Base-by-base conservation (phyloP, 64 coral and sea anemone species). In the Montipora capricornis region DNA sequence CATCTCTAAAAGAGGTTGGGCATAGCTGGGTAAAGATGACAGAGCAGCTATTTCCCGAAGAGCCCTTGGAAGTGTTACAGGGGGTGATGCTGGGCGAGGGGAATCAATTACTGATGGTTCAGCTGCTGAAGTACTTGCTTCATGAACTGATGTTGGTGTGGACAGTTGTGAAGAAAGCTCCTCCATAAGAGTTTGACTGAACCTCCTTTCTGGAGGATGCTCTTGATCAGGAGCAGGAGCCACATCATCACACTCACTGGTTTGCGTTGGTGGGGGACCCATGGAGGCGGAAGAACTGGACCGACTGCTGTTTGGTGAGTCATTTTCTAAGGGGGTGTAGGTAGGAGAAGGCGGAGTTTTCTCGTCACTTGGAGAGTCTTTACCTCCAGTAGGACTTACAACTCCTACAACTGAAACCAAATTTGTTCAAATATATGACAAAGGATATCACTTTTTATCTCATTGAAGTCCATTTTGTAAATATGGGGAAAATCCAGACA, bases 1-100 rank as follows among this genome's bases (percentile, higher is more conserved):
- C 95, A 97, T 97, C 92, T 97, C 95, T 55, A 97, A 68, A 55
- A 97, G 87, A 29, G 95, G 95, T 45, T 94, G 46, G 20, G 92
- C 76, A 94, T 93, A 91, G 73, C 55, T 62, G 17, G 95, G 95
- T 8, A 97, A 64, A 46, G 75, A 88, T 29, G 95, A 97, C 75
- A 94, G 61, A 20, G 91, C 88, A 19, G 88, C 95, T 12, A 94
- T 78, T 74, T 97, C 95, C 14, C 91, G 80, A 6, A 96, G 52
- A 8, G 90, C 95, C 12, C 73, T 80, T 17, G 95, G 95, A 0
- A 96, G 87, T 8, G 89, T 61, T 6, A 76, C 91, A 3, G 91
- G 92, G 59, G 95, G 92, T 5, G 91, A 94, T 17, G 74, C 84
- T 12, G 91, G 80, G 11, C 82, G 75, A 4, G 87, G 81, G 1